Evolutionary conservation across 2,113 vertebrate species (phyloP), one percentile per base, ranked within the genome.

Genomic region (Ctenodactylus gundi): DNA sequence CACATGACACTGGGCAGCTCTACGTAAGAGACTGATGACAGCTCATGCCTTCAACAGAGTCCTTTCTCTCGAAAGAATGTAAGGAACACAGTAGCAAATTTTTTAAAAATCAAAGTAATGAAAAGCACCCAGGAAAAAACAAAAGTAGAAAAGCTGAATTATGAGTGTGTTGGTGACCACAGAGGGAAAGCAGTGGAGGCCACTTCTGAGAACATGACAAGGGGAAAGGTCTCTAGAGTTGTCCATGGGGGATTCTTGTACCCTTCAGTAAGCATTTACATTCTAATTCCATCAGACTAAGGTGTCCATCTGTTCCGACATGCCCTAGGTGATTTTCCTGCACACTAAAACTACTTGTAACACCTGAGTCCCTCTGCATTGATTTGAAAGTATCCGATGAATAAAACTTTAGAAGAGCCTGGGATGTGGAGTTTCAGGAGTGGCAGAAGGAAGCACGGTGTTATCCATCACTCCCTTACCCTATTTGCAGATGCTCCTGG

Each of bases 111-210:
- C 4, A 87, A 76, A 80, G 17, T 44, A 55, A 88, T 57, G 64
- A 80, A 53, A 85, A 84, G 85, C 39, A 51, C n/a, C 15, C n/a
- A 76, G 49, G 68, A 80, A 86, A 25, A 51, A 58, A 83, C 25
- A 55, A 60, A 90, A 25, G 64, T 21, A 58, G 53, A 81, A 41
- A 64, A 82, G 25, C 29, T 73, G 11, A 73, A 44, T 55, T 11
- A 6, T 53, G 51, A 82, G 12, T 21, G 8, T 21, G 31, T 9
- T 18, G 49, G 44, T 8, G 49, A 25, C 49, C 49, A 34, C 36
- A 46, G 6, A 1, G 1, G 70, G 77, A 41, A 36, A 31, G 8
- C n/a, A 29, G 39, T 8, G n/a, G 53, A 62, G 20, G 21, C 41
- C 49, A 9, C 27, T 34, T 49, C 68, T 34, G 15, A 46, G 65